Base-by-base conservation (phyloP, 2,113 vertebrate genomes). In the Lota lota region DNA sequence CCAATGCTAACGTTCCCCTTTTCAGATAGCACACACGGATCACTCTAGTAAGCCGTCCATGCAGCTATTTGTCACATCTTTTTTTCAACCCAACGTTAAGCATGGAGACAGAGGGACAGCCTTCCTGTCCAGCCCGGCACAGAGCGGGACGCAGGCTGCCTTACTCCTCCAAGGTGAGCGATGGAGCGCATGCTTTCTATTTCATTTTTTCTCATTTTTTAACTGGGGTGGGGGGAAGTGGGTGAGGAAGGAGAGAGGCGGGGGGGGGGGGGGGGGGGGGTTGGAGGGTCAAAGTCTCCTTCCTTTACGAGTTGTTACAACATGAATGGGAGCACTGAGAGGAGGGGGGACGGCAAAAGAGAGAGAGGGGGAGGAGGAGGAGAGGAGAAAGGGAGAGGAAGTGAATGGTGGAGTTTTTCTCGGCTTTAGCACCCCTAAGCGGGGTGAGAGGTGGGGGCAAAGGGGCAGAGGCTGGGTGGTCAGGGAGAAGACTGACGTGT, bases 261-360 rank as follows among this genome's bases (percentile, higher is more conserved):
- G 75, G 72, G 89, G 84, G 85, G 54, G 0, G 11, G 67, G 18
- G 77, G 91, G 90, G 18, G 7, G 57, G 18, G 15, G 18, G 5
- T 20, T 59, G 57, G 10, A 22, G 22, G 91, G 90, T 93, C 91
- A 92, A 92, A 92, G 91, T 92, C 89, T 86, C 84, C 72, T 87
- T 81, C 79, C 85, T 93, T 92, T 92, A 92, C 57, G 85, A 92
- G 89, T 90, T 89, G 89, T 91, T 90, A 87, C 87, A 84, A 91
- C 90, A 91, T 88, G 88, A 91, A 88, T 85, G 81, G 83, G 85
- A 88, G 86, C 83, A 88, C 75, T 64, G 72, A 85, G 73, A 72
- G 75, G 69, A 58, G 62, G 74, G n/a, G 68, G 20, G 63, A 58
- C 21, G 18, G 54, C 8, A 24, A 4, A 24, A 4, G 24, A 58